Base-by-base conservation (phyloP, 1,140 invertebrate species). In the Pseudobourletiella spinata region DNA sequence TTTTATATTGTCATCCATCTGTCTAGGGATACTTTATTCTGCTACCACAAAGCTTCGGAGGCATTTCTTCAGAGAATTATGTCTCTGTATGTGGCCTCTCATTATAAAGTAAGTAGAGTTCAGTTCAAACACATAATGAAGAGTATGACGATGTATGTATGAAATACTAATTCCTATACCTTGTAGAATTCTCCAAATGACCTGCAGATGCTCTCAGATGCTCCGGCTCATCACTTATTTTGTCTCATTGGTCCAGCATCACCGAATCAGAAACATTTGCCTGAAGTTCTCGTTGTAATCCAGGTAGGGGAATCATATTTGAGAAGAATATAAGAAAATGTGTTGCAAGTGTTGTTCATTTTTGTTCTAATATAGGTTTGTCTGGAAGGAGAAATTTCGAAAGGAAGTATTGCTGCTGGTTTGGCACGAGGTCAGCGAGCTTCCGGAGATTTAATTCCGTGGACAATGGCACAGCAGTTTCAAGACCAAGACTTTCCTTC, bases 191-290 rank as follows among this genome's bases (percentile, higher is more conserved):
- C 88, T 59, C 97, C 97, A 1, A 98, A 99, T 80, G 97, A 99
- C 79, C 78, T 99, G 11, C 95, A 99, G 81, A 88, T 99, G 83
- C 83, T 99, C 77, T 95, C 95, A 14, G 97, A 99, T 81, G 95
- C 96, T 11, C 96, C 96, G 0, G 94, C 93, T 3, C 96, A 99
- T 79, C 90, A 97, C 76, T 74, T 99, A 20, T 99, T 98, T 79
- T 95, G 92, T 72, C 77, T 99, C 16, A 78, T 99, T 51, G 91
- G 91, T 0, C 94, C 95, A 1, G 81, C 89, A 1, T 80, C 86
- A 68, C 79, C 82, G 3, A 80, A 84, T 29, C 79, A 80, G 61
- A 86, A 86, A 64, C 72, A 79, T 42, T 76, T 98, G 57, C 95
- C 95, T 0, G 91, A 98, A 75, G 86, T 98, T 51, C 78, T 97